Conservation (phyloP, 2,888 invertebrate species). For the Orchesella flavescens region DNA sequence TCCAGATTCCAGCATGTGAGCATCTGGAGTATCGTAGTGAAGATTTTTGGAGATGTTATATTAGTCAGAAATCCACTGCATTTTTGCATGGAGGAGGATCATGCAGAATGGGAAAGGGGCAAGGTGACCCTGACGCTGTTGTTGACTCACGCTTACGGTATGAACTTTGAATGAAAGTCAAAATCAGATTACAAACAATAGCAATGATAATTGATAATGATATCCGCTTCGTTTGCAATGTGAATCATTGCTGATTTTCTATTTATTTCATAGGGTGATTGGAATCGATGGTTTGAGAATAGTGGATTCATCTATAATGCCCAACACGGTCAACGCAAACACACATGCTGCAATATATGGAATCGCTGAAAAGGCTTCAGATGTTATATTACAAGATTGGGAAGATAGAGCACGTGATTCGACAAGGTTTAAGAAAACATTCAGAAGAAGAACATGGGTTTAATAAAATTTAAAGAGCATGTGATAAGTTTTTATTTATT, state of each 20-base stretch:
- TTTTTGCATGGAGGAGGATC: slow-evolving; percentile 22
- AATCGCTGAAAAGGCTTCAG: slow-evolving; percentile 11
- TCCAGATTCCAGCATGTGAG: neutral
- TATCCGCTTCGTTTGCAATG: neutral
- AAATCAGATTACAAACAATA: too few relatives aligned
- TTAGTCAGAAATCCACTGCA: too few relatives aligned
- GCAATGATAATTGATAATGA: neutral
- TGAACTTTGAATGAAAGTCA: neutral
- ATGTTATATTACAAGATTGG: neutral
- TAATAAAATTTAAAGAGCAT: too few relatives aligned
- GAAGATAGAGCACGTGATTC: too few relatives aligned
- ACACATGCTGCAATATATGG: neutral
- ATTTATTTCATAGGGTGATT: neutral
- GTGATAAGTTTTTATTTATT: too few relatives aligned
- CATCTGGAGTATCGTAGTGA: slow-evolving; percentile 17
- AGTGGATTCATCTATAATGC: slow-evolving; percentile 23
- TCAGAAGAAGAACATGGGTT: too few relatives aligned
- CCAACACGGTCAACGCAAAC: neutral
- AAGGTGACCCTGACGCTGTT: slow-evolving; percentile 19
- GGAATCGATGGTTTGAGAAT: slow-evolving; percentile 4
- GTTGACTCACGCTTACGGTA: slow-evolving; percentile 28
- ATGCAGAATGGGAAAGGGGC: slow-evolving; percentile 34
- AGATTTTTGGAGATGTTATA: slow-evolving; percentile 47
- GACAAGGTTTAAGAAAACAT: too few relatives aligned
- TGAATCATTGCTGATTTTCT: neutral